phyloP scores from a whole-genome alignment of 1,140 invertebrate genomes.

The Chironomus tepperi region DNA sequence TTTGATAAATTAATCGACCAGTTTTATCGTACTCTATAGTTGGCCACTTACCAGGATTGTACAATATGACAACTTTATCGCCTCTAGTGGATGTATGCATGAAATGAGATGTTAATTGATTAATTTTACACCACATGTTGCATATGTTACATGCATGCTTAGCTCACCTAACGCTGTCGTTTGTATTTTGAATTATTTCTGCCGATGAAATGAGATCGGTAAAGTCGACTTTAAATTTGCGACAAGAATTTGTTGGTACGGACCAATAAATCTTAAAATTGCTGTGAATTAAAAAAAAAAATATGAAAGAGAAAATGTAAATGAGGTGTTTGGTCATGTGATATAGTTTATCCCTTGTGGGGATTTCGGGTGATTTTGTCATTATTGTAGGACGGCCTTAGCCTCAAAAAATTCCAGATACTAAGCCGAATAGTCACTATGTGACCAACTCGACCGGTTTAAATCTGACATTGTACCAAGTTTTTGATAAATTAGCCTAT shows the following conservation, averaged over 20 bases:
- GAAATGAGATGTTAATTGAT: background rate
- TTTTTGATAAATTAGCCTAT: no score
- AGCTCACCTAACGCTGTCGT: background rate
- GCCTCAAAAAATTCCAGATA: no score
- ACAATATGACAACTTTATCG: background rate
- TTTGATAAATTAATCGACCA: conserved; percentile 1
- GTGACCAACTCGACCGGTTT: no score
- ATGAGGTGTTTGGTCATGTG: background rate
- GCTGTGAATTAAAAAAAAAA: no score
- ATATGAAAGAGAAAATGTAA: background rate
- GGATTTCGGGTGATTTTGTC: no score
- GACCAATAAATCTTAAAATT: conserved; percentile 1
- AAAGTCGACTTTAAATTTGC: background rate
- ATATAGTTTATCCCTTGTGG: background rate
- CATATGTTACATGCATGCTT: background rate
- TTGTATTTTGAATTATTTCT: conserved; percentile 5
- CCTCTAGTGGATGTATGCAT: conserved; percentile 10
- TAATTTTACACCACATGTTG: background rate
- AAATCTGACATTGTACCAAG: no score
- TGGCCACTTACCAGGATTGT: background rate
- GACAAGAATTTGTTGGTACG: background rate
- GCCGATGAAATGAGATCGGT: background rate
- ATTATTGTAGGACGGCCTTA: no score
- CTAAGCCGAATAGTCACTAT: no score
- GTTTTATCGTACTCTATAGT: background rate